phyloP scores from a whole-genome alignment of 2,113 vertebrate genomes.

The Poeciliopsis retropinna region DNA sequence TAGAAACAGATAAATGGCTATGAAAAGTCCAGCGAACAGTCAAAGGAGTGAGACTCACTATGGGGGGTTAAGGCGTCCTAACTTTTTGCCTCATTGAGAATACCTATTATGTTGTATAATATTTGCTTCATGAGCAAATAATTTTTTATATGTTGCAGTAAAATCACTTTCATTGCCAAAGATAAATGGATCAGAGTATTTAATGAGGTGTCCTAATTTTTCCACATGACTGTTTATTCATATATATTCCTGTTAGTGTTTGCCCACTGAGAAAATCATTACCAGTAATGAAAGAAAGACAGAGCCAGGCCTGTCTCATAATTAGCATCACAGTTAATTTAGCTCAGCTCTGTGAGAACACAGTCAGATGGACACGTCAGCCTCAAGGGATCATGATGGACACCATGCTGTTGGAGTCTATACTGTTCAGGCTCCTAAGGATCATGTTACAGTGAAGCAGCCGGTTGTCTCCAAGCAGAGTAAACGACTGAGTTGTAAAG shows the following conservation, averaged over 20 bases:
- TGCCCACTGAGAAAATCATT: constrained; percentile 17
- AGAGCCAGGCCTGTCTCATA: constrained; percentile 19
- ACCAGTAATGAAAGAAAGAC: constrained; percentile 31
- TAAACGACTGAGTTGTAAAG: neutral
- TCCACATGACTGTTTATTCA: neutral
- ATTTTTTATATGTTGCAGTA: neutral
- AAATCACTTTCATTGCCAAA: neutral
- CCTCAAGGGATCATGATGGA: constrained; percentile 23
- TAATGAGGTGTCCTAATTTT: neutral
- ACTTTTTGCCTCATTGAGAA: neutral
- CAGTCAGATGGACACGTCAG: constrained; percentile 11
- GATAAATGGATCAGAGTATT: neutral
- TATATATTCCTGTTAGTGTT: constrained; percentile 4
- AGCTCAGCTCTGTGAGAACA: constrained; percentile 31
- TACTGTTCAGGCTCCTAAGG: constrained; percentile 2
- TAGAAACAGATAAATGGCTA: neutral
- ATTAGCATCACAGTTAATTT: constrained; percentile 55
- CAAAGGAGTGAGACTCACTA: neutral
- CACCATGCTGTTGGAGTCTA: constrained; percentile 11
- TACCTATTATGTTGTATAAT: neutral
- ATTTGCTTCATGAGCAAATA: neutral
- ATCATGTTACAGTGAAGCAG: constrained; percentile 16
- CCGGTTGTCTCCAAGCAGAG: constrained; percentile 8
- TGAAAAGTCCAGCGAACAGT: neutral
- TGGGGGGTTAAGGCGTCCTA: neutral